phyloP scores from a whole-genome alignment of 23 tunicate genomes.

The Pegea sp. region DNA sequence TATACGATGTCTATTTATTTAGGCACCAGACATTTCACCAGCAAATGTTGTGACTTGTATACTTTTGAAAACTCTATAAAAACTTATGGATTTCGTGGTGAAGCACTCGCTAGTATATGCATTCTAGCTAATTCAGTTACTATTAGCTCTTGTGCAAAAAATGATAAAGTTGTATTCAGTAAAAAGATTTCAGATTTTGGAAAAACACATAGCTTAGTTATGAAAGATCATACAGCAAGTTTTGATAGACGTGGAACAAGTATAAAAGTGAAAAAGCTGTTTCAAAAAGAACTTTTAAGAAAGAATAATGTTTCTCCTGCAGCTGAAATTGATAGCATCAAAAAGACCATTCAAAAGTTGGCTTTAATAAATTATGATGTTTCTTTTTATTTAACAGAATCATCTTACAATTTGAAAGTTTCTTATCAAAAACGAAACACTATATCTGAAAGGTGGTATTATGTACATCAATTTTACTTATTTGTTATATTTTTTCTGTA shows the following conservation, averaged over 20 bases:
- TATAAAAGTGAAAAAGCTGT: not conserved
- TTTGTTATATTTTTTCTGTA: too few species aligned
- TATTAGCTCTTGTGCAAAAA: not conserved
- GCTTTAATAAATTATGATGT: not conserved
- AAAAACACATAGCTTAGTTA: not conserved
- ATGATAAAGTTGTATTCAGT: not conserved
- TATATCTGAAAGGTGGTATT: too few species aligned
- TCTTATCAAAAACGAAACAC: too few species aligned
- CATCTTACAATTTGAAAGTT: too few species aligned
- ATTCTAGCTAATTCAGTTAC: not conserved
- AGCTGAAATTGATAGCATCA: not conserved
- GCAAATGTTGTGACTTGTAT: not conserved
- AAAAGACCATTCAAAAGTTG: not conserved
- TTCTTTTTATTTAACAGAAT: not conserved
- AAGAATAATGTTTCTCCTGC: not conserved
- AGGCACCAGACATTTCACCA: not conserved
- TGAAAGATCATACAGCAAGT: not conserved
- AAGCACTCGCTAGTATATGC: slow-evolving; percentile 1
- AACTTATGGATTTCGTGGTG: not conserved
- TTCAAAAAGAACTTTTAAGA: not conserved
- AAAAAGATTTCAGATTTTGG: not conserved
- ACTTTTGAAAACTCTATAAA: not conserved
- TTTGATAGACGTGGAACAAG: not conserved
- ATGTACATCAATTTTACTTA: too few species aligned
- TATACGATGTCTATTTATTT: not conserved